Percentiles rank a stretch among this genome's conserved stretches.
These are phyloP conservation scores for Nematopogon swammerdamellus DNA, from an alignment of 2,888 invertebrate genomes.

Conservation along the genomic window DNA sequence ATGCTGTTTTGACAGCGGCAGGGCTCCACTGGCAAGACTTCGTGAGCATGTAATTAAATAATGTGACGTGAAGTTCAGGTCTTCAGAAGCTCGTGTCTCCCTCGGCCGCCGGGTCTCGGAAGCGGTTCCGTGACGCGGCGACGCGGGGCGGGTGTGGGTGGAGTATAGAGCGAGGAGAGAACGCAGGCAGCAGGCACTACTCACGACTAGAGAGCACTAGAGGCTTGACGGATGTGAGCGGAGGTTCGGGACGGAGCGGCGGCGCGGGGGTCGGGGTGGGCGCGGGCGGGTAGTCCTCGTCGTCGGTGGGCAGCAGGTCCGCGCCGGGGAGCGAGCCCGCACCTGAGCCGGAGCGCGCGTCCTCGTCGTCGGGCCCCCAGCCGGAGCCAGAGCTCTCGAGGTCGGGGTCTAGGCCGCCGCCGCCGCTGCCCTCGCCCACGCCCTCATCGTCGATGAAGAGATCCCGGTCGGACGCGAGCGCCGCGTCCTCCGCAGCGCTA, in stretches of 20 bases:
- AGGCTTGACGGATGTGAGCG: constrained; percentile 8
- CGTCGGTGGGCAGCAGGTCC: constrained; percentile 35
- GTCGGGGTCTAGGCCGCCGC: constrained; percentile 66
- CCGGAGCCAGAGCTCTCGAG: constrained; percentile 84
- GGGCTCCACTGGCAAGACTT: too few relatives aligned
- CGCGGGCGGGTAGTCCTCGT: constrained; percentile 36
- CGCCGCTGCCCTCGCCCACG: constrained; percentile 65
- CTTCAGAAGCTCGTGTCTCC: too few relatives aligned
- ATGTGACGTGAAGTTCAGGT: too few relatives aligned
- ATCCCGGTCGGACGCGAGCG: constrained; percentile 52
- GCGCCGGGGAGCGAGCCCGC: constrained; percentile 23
- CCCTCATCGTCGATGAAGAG: constrained; percentile 76
- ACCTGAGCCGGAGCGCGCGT: constrained; percentile 37
- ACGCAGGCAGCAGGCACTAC: constrained; percentile 51
- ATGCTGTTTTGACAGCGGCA: too few relatives aligned
- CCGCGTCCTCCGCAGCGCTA: constrained; percentile 18
- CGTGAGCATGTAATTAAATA: too few relatives aligned
- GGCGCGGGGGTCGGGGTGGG: constrained; percentile 11
- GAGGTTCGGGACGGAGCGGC: constrained; percentile 13
- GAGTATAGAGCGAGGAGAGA: too few relatives aligned
- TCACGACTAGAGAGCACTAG: constrained; percentile 28
- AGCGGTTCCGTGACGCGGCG: too few relatives aligned
- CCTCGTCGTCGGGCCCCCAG: constrained; percentile 82
- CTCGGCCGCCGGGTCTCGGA: too few relatives aligned
- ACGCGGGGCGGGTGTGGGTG: too few relatives aligned